Evolutionary conservation across 2,797 vertebrate species (phyloP).

Genomic region (Dicrostonyx torquatus): DNA sequence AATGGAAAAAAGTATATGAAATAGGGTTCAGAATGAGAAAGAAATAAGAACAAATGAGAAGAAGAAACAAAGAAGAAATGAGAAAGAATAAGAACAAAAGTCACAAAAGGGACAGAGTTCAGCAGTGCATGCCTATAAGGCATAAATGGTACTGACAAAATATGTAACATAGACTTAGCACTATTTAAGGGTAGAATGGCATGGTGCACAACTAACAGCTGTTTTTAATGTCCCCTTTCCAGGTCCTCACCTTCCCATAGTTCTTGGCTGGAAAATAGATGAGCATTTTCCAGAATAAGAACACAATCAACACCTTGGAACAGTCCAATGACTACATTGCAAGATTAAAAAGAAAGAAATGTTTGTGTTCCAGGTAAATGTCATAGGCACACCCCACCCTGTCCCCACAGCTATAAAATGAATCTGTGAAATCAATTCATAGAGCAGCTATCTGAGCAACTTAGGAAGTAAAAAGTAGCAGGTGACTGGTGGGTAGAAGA

Average conservation of each 20-base stretch:
- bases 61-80: no score
- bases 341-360: neutral
- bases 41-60: neutral
- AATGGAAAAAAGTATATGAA: no score
- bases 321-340: neutral
- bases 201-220: neutral
- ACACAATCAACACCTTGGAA: conserved; percentile 33
- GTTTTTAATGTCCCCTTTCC: neutral
- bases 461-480: neutral
- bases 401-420: neutral
- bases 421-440: conserved; percentile 1
- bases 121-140: neutral
- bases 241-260: neutral
- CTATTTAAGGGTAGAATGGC: neutral
- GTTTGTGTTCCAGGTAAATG: conserved; percentile 31
- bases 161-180: neutral
- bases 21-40: no score
- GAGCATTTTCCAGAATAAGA: conserved; percentile 43
- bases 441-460: neutral
- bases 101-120: neutral
- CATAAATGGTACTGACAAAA: neutral
- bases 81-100: neutral
- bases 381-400: neutral
- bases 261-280: conserved; percentile 44
- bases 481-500: neutral